These are phyloP conservation scores for Sphaerophoria rueppellii DNA, from an alignment of 2,888 invertebrate genomes.

Conservation along the genomic window DNA sequence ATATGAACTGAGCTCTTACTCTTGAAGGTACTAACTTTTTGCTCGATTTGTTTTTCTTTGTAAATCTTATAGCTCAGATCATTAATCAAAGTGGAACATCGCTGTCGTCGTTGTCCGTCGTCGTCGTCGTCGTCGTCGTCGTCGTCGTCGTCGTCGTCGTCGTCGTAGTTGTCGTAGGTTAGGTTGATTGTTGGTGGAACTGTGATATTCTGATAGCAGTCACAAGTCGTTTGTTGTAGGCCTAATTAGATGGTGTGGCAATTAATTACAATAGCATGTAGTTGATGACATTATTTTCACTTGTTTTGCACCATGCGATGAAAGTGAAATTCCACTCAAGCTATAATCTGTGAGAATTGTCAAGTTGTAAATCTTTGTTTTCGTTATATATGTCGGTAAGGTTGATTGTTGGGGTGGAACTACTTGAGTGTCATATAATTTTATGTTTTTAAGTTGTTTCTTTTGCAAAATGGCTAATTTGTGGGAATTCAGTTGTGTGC, in stretches of 20 bases:
- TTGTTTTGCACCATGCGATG: constrained; percentile 8
- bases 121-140: too few species aligned
- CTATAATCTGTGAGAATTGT: constrained; percentile 26
- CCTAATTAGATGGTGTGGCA: constrained; percentile 63
- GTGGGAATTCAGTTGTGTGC: not conserved
- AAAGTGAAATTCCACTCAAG: constrained; percentile 42
- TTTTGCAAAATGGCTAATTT: not conserved
- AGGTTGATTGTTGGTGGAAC: not conserved
- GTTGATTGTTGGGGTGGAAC: not conserved
- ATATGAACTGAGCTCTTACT: constrained; percentile 26
- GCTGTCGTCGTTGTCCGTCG: not conserved
- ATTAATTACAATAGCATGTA: constrained; percentile 53
- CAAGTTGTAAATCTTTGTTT: constrained; percentile 21
- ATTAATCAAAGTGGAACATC: constrained; percentile 57
- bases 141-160: too few species aligned
- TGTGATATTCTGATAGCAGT: constrained; percentile 45
- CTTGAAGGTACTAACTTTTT: constrained; percentile 8
- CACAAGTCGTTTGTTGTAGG: constrained; percentile 50
- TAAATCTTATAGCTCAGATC: constrained; percentile 28
- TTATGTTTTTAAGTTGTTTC: not conserved
- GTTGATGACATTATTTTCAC: constrained; percentile 55
- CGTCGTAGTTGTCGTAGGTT: too few species aligned
- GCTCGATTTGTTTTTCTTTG: not conserved
- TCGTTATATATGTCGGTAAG: not conserved
- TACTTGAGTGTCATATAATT: not conserved